Conservation (phyloP, 2,113 vertebrate species). For the Carollia perspicillata region DNA sequence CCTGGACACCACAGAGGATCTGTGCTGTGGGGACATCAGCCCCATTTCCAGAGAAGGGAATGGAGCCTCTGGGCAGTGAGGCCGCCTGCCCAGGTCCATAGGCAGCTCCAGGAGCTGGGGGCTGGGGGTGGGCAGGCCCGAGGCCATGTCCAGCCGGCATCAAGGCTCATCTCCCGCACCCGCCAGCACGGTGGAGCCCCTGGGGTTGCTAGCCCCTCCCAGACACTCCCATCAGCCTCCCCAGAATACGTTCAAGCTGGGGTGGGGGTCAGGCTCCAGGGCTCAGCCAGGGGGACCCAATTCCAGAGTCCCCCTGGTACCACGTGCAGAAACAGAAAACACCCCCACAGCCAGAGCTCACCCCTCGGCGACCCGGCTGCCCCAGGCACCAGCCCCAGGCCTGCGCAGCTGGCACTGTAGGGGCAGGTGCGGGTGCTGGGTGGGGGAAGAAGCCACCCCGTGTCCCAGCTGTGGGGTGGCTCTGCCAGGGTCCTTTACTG, state of each 20-base stretch:
- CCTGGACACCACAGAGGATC: fast-evolving
- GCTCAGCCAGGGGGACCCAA: no score
- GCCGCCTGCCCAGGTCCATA: neutral
- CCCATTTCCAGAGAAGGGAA: neutral
- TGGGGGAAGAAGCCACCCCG: fast-evolving
- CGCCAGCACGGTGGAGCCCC: neutral
- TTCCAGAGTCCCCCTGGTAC: neutral
- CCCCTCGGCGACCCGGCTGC: fast-evolving
- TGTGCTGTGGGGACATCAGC: fast-evolving
- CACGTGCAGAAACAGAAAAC: fast-evolving
- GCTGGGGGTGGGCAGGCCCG: fast-evolving
- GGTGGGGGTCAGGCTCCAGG: neutral
- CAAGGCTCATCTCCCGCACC: neutral
- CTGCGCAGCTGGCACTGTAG: neutral
- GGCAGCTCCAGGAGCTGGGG: fast-evolving
- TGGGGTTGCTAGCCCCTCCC: neutral
- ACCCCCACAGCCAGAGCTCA: neutral
- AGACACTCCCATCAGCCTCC: neutral
- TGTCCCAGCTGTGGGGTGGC: fast-evolving
- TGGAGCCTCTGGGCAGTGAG: neutral
- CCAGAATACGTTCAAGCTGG: neutral
- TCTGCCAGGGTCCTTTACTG: neutral
- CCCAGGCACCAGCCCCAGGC: fast-evolving
- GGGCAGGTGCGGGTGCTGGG: neutral
- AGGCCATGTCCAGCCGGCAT: neutral